phyloP scores from a whole-genome alignment of 2,113 vertebrate genomes.

The Cyanoderma ruficeps region DNA sequence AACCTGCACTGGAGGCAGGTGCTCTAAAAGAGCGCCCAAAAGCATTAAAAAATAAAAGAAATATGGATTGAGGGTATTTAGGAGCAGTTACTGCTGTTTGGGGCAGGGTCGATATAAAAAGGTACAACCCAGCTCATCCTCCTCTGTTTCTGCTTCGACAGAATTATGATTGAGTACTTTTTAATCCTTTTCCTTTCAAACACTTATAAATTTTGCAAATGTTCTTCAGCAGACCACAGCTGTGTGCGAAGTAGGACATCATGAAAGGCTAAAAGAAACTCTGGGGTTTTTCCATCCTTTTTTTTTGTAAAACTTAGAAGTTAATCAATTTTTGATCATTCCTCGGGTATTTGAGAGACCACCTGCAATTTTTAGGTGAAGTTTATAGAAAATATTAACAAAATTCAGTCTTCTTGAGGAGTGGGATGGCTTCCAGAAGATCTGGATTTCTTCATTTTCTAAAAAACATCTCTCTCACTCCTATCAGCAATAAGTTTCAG shows the following conservation, averaged over 20 bases:
- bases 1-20: not conserved
- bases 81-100: not conserved
- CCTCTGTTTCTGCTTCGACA: not conserved
- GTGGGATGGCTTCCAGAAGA: not conserved
- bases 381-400: not conserved
- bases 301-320: not conserved
- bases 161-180: not conserved
- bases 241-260: not conserved
- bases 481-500: not conserved
- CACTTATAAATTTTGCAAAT: not conserved
- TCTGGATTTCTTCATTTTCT: not conserved
- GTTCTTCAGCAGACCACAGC: not conserved
- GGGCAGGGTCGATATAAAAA: not conserved
- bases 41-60: not conserved
- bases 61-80: not conserved
- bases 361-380: not conserved
- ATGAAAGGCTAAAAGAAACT: not conserved
- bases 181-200: not conserved
- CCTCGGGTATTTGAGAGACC: not conserved
- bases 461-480: not conserved
- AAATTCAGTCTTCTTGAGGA: not conserved
- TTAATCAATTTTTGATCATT: not conserved
- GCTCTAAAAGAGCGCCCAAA: not conserved
- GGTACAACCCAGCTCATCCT: not conserved
- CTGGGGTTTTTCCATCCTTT: not conserved